Conservation (phyloP, 2,113 vertebrate genomes). For the Nothoprocta perdicaria region DNA sequence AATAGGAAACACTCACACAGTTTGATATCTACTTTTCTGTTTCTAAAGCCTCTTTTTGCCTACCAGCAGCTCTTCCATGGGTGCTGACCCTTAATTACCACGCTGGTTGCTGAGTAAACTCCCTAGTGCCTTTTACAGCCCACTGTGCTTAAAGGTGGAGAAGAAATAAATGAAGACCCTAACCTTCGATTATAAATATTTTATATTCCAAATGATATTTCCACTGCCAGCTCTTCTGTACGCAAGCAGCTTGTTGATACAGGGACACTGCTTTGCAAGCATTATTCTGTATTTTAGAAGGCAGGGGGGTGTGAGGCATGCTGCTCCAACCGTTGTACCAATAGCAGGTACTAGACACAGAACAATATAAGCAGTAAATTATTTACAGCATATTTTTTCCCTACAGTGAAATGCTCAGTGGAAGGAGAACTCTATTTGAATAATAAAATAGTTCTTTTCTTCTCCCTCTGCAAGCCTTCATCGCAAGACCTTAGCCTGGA, state of each 20-base stretch:
- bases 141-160: background rate
- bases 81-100: background rate
- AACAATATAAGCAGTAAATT: background rate
- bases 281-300: background rate
- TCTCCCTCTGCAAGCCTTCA: background rate
- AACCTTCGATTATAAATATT: background rate
- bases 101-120: background rate
- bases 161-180: background rate
- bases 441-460: background rate
- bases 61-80: background rate
- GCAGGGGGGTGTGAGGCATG: accelerated
- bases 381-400: background rate
- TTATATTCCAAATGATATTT: background rate
- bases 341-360: background rate
- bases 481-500: background rate
- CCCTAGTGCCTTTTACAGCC: background rate
- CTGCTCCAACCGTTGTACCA: background rate
- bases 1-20: background rate
- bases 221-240: background rate
- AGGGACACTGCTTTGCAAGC: background rate
- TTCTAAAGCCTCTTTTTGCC: background rate
- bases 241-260: background rate
- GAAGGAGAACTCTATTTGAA: background rate
- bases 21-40: background rate
- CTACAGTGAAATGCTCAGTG: background rate